Conservation (phyloP, 2,797 vertebrate species). For the Rhincodon typus region DNA sequence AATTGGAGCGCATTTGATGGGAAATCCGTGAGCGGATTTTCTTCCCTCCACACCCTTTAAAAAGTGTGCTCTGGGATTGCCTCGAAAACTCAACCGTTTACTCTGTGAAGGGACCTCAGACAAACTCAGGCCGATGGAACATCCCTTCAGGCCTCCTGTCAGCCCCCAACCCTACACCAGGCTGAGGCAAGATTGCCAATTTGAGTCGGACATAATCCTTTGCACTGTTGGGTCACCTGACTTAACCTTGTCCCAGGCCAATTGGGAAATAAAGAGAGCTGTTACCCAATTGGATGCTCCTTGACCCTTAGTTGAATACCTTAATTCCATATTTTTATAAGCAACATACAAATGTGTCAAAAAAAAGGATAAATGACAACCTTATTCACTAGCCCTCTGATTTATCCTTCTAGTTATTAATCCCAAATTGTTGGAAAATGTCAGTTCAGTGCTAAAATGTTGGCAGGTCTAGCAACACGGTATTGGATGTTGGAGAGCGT, state of each 20-base stretch:
- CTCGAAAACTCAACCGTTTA: neutral
- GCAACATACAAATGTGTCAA: neutral
- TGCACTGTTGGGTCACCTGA: too few species aligned
- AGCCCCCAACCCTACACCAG: neutral
- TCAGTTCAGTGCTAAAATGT: neutral
- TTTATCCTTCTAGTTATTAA: neutral
- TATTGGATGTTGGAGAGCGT: neutral
- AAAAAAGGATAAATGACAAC: neutral
- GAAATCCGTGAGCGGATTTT: neutral
- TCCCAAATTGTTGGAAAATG: neutral
- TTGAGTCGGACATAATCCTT: neutral
- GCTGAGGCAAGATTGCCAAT: neutral
- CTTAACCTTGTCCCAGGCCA: neutral
- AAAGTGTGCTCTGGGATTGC: neutral
- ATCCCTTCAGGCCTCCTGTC: neutral
- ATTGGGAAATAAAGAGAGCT: neutral
- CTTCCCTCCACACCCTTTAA: neutral
- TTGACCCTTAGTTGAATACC: neutral
- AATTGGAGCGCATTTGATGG: neutral
- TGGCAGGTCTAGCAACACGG: neutral
- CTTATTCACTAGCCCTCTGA: neutral
- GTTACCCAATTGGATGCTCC: neutral
- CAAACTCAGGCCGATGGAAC: neutral
- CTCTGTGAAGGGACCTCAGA: neutral
- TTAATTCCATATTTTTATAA: neutral